Evolutionary conservation across 2,888 invertebrate genomes (phyloP).

Genomic region (Cryptophagus acutangulus): DNA sequence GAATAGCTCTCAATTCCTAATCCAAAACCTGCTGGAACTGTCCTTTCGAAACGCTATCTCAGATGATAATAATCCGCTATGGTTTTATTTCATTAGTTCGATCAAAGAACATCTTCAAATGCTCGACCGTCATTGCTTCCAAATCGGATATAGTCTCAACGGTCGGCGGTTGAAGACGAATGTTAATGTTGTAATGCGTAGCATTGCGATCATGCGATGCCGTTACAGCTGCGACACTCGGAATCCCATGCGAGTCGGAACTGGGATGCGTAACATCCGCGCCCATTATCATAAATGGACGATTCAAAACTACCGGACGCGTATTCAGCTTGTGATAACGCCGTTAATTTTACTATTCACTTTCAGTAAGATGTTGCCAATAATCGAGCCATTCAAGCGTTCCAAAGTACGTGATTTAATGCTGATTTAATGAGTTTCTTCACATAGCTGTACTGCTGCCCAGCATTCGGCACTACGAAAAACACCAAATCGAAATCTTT

Average conservation of each 20-base stretch:
- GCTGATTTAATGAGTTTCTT: too few species aligned
- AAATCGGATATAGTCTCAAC: constrained; percentile 73
- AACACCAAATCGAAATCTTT: constrained; percentile 53
- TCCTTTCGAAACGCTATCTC: constrained; percentile 86
- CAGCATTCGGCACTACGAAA: constrained; percentile 55
- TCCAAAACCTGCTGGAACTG: constrained; percentile 69
- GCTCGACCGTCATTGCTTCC: constrained; percentile 52
- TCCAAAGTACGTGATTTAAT: constrained; percentile 53
- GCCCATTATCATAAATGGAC: constrained; percentile 61
- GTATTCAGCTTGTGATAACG: constrained; percentile 57
- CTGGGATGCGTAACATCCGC: constrained; percentile 93
- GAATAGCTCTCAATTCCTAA: constrained; percentile 60
- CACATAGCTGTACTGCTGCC: constrained; percentile 46
- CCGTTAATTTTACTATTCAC: constrained; percentile 83
- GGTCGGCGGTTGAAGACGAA: constrained; percentile 70
- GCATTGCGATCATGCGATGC: constrained; percentile 66
- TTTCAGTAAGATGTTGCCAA: constrained; percentile 65
- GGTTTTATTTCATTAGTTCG: constrained; percentile 52
- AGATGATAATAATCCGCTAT: constrained; percentile 65
- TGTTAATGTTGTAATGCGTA: constrained; percentile 68
- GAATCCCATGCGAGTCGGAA: constrained; percentile 62
- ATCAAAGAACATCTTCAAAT: constrained; percentile 57
- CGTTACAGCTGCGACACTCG: constrained; percentile 70
- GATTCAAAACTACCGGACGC: constrained; percentile 28
- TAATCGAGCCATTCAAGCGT: constrained; percentile 58